Evolutionary conservation across 1,140 invertebrate species (phyloP).

Genomic region (Lysiphlebus fabarum): DNA sequence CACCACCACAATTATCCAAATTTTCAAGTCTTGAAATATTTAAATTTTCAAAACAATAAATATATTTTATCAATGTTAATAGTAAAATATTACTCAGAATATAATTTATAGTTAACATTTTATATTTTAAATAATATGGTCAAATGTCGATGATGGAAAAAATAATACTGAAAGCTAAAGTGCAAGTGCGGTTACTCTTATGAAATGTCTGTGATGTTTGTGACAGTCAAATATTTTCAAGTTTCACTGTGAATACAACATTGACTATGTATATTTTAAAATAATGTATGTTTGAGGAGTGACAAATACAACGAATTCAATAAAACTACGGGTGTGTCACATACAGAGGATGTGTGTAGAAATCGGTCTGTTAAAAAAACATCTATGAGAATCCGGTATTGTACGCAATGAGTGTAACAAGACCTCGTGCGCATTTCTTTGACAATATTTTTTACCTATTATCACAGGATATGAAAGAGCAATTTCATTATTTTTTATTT

Average conservation of each 20-base stretch:
- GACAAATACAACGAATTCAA: conserved; percentile 24
- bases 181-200: conserved; percentile 37
- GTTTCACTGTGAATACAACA: conserved; percentile 35
- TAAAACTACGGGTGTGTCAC: conserved; percentile 35
- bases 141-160: conserved; percentile 19
- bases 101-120: neutral
- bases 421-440: neutral
- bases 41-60: conserved; percentile 2
- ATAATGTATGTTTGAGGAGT: conserved; percentile 34
- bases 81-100: neutral
- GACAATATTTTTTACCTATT: neutral
- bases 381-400: conserved; percentile 20
- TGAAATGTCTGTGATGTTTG: conserved; percentile 37
- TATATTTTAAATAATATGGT: conserved; percentile 1
- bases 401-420: conserved; percentile 15
- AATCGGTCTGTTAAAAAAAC: conserved; percentile 39
- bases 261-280: too few species aligned
- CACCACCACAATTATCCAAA: conserved; percentile 36
- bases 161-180: conserved; percentile 31
- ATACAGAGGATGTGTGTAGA: conserved; percentile 42
- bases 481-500: too few species aligned
- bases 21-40: conserved; percentile 11
- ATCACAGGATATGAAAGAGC: conserved; percentile 3
- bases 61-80: conserved; percentile 2
- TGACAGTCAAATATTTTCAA: conserved; percentile 42